Base-by-base conservation (phyloP, 2,113 vertebrate species). In the Sceloporus tristichus region DNA sequence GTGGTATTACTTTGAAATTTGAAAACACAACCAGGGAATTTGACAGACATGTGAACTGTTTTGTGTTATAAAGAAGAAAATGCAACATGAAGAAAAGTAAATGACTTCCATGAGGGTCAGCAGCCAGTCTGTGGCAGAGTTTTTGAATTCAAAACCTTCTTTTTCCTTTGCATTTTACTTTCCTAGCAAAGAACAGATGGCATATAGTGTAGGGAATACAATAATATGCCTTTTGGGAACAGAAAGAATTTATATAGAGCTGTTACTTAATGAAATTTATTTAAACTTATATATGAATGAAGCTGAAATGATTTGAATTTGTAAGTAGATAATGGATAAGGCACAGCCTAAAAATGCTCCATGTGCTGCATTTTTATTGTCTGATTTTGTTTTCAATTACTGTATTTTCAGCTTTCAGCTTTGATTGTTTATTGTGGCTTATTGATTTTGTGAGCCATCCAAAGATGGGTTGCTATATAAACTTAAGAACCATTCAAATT, bases 181-280 rank as follows among this genome's bases (percentile, higher is more conserved):
- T 18, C 5, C 81, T 70, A 18, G 25, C 11, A 29, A 34, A 84
- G 42, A 48, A 48, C 42, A 48, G 5, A 59, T 59, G 56, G 9
- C 2, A 59, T 59, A 84, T 10, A 40, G 11, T 21, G 59, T 2
- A 40, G 21, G 29, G 4, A 23, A 42, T 6, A 27, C 23, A 70
- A 14, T 7, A 48, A 29, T 70, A 65, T 70, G 8, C 14, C 1
- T 48, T 53, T 48, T 83, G 25, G 40, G 11, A 27, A 82, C 11
- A 10, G 19, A 70, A 70, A 3, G 65, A 70, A 70, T 70, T 70
- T 68, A 25, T 27, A 1, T 68, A 3, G 87, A 86, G 13, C 9
- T 90, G 10, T 59, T 59, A 59, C 88, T 92, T 91, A 34, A 48
- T 80, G 73, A 85, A 90, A 90, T 82, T 79, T 91, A 77, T 88